These are phyloP conservation scores for Acanthosepion lycidas DNA, from an alignment of 2,888 invertebrate species.

Conservation along the genomic window DNA sequence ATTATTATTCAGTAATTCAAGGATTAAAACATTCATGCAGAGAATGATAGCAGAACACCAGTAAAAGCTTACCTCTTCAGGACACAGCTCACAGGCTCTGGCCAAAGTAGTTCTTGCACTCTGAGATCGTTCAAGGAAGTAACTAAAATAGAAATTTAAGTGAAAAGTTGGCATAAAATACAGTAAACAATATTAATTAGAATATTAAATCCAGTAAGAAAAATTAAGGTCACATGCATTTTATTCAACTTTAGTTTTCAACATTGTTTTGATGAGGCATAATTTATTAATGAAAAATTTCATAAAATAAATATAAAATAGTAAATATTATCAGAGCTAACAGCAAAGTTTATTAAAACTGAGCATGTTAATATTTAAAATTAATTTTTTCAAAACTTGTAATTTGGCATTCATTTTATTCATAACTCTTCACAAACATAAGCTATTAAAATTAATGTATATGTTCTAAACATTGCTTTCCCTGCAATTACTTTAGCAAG, in stretches of 20 bases:
- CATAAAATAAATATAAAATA: no score
- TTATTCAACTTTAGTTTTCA: no score
- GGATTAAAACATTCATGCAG: not conserved
- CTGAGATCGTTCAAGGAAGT: slow-evolving; percentile 91
- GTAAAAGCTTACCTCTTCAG: slow-evolving; percentile 69
- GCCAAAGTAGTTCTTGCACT: slow-evolving; percentile 92
- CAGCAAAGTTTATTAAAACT: no score
- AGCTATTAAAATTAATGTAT: no score
- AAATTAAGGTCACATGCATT: no score
- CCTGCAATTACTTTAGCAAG: not conserved
- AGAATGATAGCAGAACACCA: not conserved
- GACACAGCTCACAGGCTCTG: slow-evolving; percentile 82
- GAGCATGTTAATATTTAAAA: no score
- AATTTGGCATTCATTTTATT: no score
- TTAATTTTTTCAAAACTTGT: no score
- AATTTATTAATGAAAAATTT: no score
- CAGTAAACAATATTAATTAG: not conserved
- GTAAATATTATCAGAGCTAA: no score
- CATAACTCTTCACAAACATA: no score
- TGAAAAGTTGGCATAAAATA: not conserved
- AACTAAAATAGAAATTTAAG: slow-evolving; percentile 60
- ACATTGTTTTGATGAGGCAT: no score
- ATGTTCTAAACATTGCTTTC: not conserved
- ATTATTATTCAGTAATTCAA: not conserved
- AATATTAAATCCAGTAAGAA: not conserved